A percentile compares a stretch with the other conserved stretches of the same genome.
These are phyloP conservation scores for Mastomys coucha DNA, from an alignment of 2,113 vertebrate species.

Conservation along the genomic window DNA sequence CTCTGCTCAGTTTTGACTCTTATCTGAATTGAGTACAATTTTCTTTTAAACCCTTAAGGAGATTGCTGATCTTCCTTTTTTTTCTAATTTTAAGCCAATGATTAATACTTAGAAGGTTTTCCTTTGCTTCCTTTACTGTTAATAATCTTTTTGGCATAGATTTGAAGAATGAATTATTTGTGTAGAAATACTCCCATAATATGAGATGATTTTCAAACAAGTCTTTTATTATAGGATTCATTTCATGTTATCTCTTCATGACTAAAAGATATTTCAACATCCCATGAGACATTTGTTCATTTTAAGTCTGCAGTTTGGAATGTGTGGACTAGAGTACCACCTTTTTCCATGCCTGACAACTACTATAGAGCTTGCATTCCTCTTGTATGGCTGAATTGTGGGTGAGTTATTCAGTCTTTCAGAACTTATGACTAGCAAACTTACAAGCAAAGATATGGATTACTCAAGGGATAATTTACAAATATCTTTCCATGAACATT, in stretches of 20 bases:
- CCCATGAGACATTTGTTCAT: neutral
- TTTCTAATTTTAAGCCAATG: constrained; percentile 40
- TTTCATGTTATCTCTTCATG: constrained; percentile 34
- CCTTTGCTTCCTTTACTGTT: neutral
- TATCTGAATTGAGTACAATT: constrained; percentile 46
- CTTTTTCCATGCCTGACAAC: neutral
- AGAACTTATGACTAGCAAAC: neutral
- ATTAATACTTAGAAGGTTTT: constrained; percentile 37
- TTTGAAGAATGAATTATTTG: constrained; percentile 48
- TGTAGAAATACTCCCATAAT: neutral
- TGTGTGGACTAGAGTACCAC: neutral
- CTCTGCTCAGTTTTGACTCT: constrained; percentile 12
- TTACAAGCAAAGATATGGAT: neutral
- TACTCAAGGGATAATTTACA: constrained; percentile 5
- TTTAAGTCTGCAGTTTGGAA: constrained; percentile 8
- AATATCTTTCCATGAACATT: neutral
- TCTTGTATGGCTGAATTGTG: neutral
- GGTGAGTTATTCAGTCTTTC: neutral
- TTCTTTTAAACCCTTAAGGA: constrained; percentile 25
- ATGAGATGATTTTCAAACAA: constrained; percentile 38
- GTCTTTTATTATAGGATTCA: neutral
- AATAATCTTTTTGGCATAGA: neutral
- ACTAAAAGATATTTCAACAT: constrained; percentile 25
- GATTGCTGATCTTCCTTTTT: neutral
- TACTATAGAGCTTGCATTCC: neutral